These are phyloP conservation scores for Tolypeutes matacus DNA, from an alignment of 2,797 vertebrate genomes.

Conservation along the genomic window DNA sequence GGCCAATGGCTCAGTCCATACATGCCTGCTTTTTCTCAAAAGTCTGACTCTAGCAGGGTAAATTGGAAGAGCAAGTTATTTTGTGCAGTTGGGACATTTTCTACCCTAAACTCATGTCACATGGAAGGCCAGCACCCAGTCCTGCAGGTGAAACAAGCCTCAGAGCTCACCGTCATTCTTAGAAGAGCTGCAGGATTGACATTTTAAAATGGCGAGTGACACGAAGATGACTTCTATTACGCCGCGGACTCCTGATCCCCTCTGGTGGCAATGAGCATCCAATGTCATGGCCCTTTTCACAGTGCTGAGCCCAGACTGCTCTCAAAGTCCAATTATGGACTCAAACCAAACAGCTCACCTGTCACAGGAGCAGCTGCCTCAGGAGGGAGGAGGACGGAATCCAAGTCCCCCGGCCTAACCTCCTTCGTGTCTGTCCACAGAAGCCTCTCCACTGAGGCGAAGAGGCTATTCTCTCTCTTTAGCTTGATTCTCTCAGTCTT, in stretches of 20 bases:
- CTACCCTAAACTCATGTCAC: background rate
- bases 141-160: background rate
- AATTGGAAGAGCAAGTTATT: background rate
- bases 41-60: background rate
- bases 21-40: background rate
- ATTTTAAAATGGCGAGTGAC: background rate
- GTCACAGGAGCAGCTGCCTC: background rate
- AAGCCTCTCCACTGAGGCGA: background rate
- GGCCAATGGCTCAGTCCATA: background rate
- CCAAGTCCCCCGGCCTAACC: background rate
- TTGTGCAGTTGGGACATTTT: background rate
- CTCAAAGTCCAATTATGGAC: background rate
- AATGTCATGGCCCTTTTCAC: background rate
- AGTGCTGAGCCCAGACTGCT: background rate
- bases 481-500: background rate
- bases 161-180: background rate
- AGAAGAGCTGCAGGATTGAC: too few species aligned
- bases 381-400: background rate
- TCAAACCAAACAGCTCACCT: background rate
- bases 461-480: background rate
- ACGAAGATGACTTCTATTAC: background rate
- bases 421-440: background rate
- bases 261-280: background rate
- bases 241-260: background rate
- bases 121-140: background rate